These are phyloP conservation scores for Thamnophis elegans DNA, from an alignment of 2,797 vertebrate genomes.

Conservation along the genomic window DNA sequence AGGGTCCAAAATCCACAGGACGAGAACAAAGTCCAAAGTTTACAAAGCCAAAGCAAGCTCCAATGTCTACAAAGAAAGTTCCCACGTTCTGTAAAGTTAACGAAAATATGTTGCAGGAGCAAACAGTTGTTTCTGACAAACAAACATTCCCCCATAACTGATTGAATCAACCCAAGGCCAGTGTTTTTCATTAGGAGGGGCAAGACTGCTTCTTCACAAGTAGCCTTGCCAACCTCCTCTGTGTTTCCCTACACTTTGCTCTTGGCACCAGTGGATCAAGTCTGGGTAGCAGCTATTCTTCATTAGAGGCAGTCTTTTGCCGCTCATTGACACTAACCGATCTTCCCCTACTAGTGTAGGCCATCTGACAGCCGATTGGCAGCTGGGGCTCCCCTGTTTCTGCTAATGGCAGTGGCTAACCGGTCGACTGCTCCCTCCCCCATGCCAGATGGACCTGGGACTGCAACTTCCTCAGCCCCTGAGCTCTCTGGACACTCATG, in stretches of 20 bases:
- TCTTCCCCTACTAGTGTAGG: background rate
- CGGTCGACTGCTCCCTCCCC: no score
- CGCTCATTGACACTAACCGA: background rate
- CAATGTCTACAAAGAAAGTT: no score
- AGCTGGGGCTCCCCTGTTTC: background rate
- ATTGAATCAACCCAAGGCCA: background rate
- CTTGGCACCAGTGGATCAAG: background rate
- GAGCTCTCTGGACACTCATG: background rate
- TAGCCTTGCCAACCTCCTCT: background rate
- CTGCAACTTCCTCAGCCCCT: no score
- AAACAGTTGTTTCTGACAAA: background rate
- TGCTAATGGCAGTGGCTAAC: background rate
- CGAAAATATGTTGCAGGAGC: no score
- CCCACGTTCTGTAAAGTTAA: no score
- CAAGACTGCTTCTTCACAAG: background rate
- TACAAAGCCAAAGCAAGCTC: no score
- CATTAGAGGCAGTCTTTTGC: background rate
- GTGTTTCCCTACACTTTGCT: background rate
- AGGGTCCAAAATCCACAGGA: no score
- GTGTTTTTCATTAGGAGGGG: background rate
- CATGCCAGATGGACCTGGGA: no score
- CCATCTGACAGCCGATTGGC: background rate
- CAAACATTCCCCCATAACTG: background rate
- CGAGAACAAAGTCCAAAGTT: no score
- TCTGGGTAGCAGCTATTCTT: background rate